These are phyloP conservation scores for Gobionotothen gibberifrons DNA, from an alignment of 2,797 vertebrate genomes.

Conservation along the genomic window DNA sequence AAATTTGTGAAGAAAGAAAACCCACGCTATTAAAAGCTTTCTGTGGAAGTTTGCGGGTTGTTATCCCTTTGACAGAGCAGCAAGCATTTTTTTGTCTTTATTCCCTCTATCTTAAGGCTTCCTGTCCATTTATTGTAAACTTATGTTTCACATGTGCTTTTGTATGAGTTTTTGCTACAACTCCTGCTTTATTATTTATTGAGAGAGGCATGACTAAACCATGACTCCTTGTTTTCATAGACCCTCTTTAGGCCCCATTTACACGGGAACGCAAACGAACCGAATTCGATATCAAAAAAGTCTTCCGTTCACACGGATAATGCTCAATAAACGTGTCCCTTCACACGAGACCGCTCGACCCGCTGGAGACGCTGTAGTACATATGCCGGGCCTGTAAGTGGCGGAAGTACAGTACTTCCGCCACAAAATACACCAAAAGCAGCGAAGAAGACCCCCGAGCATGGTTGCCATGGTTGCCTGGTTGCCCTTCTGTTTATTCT, in stretches of 20 bases:
- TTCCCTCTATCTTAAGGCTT: background rate
- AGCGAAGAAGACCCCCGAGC: too few relatives aligned
- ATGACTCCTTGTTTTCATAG: conserved; percentile 39
- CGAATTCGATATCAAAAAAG: too few relatives aligned
- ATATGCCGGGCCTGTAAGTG: too few relatives aligned
- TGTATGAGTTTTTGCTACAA: conserved; percentile 37
- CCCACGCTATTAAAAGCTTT: background rate
- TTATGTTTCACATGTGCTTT: conserved; percentile 41
- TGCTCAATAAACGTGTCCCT: too few relatives aligned
- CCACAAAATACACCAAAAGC: too few relatives aligned
- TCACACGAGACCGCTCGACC: too few relatives aligned
- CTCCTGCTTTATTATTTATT: conserved; percentile 46
- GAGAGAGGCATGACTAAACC: conserved; percentile 26
- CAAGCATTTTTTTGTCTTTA: background rate
- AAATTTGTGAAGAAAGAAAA: conserved; percentile 37
- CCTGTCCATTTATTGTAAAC: conserved; percentile 35
- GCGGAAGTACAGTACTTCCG: too few relatives aligned
- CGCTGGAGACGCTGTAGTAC: too few relatives aligned
- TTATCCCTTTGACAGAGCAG: conserved; percentile 21
- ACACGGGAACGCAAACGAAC: too few relatives aligned
- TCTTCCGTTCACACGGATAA: too few relatives aligned
- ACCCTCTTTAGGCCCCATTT: conserved; percentile 1
- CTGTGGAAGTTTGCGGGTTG: conserved; percentile 25
- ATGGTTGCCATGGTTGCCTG: too few relatives aligned
- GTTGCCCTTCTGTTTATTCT: too few relatives aligned